phyloP scores from a whole-genome alignment of 2,113 vertebrate species.

The Leucoraja erinaceus region DNA sequence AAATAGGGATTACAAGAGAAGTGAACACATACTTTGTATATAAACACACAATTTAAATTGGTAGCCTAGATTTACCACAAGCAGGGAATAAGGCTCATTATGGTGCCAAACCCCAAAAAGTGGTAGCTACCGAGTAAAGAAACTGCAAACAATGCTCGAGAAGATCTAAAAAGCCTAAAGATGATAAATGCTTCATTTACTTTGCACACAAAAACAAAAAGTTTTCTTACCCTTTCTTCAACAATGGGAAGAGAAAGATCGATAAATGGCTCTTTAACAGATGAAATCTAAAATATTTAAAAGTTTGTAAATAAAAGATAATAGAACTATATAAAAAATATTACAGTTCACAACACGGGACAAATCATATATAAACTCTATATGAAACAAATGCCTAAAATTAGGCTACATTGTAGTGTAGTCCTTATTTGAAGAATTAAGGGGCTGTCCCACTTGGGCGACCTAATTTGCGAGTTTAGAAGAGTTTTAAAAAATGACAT shows the following conservation, averaged over 20 bases:
- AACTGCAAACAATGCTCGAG: neutral
- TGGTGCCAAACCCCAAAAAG: neutral
- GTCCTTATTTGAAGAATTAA: neutral
- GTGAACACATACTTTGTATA: neutral
- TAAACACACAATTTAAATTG: neutral
- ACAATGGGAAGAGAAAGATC: constrained; percentile 96
- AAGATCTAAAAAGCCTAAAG: neutral
- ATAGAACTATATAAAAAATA: neutral
- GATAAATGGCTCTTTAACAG: constrained; percentile 91
- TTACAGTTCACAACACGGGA: neutral
- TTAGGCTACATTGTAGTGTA: neutral
- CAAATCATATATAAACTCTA: neutral
- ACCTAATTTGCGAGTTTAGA: no score
- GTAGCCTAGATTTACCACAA: neutral
- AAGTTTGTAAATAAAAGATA: neutral
- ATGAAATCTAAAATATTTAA: constrained; percentile 71
- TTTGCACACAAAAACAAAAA: constrained; percentile 18
- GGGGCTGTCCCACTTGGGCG: no score
- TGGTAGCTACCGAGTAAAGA: neutral
- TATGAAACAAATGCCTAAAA: neutral
- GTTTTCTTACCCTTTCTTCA: constrained; percentile 85
- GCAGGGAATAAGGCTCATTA: neutral
- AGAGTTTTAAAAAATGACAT: no score
- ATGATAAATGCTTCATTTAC: neutral
- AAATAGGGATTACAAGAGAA: neutral